Conservation (phyloP, 2,888 invertebrate species). For the Harpalus rubripes region DNA sequence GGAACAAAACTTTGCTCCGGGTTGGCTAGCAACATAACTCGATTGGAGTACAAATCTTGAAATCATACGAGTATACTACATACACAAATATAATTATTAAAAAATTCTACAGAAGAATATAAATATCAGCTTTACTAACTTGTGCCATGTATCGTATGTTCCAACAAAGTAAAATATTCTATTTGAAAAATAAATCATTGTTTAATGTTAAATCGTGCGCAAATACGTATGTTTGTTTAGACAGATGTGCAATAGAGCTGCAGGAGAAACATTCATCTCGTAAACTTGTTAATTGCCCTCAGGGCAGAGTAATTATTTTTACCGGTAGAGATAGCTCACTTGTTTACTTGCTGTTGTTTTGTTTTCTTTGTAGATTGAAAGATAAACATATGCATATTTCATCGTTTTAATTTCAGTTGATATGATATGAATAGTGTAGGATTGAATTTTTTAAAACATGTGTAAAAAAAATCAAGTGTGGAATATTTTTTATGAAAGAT, state of each 20-base stretch:
- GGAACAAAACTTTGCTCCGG: too few species aligned
- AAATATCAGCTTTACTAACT: too few species aligned
- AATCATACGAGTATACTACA: too few species aligned
- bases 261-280: constrained; percentile 16
- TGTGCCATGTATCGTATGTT: too few species aligned
- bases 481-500: background rate
- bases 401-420: background rate
- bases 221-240: constrained; percentile 3
- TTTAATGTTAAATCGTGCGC: too few species aligned
- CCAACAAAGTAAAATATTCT: too few species aligned
- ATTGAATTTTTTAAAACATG: background rate
- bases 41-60: too few species aligned
- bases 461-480: too few species aligned
- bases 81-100: too few species aligned
- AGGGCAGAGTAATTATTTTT: constrained; percentile 48
- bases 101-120: too few species aligned
- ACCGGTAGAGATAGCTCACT: constrained; percentile 44
- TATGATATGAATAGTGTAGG: background rate
- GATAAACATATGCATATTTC: constrained; percentile 14
- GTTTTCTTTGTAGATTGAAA: constrained; percentile 24
- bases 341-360: constrained; percentile 22
- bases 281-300: constrained; percentile 39
- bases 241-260: constrained; percentile 14
- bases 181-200: too few species aligned
- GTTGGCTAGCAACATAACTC: too few species aligned